phyloP scores from a whole-genome alignment of 2,113 vertebrate species.

The Pollimyrus isidori region DNA sequence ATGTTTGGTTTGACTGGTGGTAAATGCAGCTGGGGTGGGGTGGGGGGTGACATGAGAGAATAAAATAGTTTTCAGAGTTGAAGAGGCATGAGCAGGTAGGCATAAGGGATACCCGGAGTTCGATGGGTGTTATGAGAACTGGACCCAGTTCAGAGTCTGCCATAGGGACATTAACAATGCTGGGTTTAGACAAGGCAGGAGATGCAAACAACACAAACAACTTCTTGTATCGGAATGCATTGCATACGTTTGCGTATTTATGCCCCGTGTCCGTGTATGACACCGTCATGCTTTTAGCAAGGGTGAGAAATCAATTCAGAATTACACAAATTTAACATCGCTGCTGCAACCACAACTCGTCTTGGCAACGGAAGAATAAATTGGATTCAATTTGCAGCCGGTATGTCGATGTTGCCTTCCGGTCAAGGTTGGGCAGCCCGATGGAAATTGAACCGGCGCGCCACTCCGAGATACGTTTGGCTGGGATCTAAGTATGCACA shows the following conservation, averaged over 20 bases:
- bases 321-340: slow-evolving; percentile 5
- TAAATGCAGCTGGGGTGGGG: background rate
- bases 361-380: background rate
- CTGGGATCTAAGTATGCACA: background rate
- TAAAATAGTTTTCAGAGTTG: background rate
- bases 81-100: background rate
- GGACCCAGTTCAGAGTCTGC: background rate
- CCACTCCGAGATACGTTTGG: background rate
- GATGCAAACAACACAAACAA: background rate
- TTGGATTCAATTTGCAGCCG: background rate
- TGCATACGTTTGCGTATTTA: background rate
- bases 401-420: background rate
- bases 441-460: background rate
- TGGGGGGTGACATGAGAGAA: background rate
- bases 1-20: background rate
- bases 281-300: background rate
- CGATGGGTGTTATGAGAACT: background rate
- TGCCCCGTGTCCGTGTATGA: background rate
- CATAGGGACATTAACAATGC: background rate
- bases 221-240: background rate
- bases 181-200: background rate
- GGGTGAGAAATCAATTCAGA: background rate
- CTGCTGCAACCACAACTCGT: background rate
- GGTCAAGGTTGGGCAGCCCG: background rate
- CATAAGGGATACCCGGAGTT: background rate